Base-by-base conservation (phyloP, 2,888 invertebrate species). In the Epinotia bilunana region DNA sequence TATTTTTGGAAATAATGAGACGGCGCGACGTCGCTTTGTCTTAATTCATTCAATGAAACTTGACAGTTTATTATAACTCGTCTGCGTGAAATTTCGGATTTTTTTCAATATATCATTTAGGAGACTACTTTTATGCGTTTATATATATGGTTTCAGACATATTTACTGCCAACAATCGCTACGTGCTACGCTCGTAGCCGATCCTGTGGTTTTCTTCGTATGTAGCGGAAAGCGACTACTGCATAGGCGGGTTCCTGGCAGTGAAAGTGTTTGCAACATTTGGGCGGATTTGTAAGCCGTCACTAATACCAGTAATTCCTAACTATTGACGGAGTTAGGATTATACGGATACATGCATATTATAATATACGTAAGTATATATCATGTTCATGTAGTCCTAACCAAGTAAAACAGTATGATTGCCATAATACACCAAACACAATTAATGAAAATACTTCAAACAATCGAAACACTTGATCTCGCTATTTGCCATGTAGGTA, bases 11-110 rank as follows among this genome's bases (percentile, higher is more conserved):
- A 67, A 72, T 75, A 75, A 75, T 72, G 71, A 67, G 67, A 49
- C 72, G 71, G 72, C 71, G 67, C 72, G 71, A 67, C 71, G 67
- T 67, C 75, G 71, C 75, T 75, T 75, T 75, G 75, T 75, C 75
- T 65, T 62, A 46, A 67, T 62, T n/a, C 67, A 62, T 67, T 67
- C 67, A 75, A 71, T 64, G 65, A 65, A 65, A 65, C 13, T 65
- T 71, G 58, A 23, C 18, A 13, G 3, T 46, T 71, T 53, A 67
- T 33, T 20, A 33, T 3, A 28, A n/a, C 7, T 39, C 1, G 9
- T 39, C 39, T 39, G 39, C 39, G 39, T 39, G 20, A 57, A 39
- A 33, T 33, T 33, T 33, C 33, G 33, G 6, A n/a, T 33, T 33
- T 18, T 3, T 20, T 20, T 18, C 20, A 11, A 12, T 57, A 57